These are phyloP conservation scores for Trichechus manatus DNA, from an alignment of 2,113 vertebrate species.

Conservation along the genomic window DNA sequence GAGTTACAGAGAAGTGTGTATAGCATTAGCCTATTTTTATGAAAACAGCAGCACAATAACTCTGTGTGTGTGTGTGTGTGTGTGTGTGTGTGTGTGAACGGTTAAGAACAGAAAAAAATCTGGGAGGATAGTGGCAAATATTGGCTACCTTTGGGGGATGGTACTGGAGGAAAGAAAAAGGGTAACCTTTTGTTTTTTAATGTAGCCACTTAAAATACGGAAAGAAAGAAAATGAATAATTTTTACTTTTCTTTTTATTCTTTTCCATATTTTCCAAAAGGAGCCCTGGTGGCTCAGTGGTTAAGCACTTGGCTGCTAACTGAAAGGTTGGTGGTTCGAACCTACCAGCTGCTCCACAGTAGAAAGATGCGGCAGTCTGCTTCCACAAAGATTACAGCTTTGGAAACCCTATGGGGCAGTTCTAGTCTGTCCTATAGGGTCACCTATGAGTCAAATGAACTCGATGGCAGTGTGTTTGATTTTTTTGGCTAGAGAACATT, in stretches of 20 bases:
- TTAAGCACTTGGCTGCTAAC: neutral
- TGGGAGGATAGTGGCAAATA: neutral
- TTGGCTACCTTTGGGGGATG: neutral
- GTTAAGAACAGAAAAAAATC: neutral
- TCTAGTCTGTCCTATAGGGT: neutral
- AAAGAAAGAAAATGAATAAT: neutral
- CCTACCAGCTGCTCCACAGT: neutral
- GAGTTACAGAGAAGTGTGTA: neutral
- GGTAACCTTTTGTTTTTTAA: neutral
- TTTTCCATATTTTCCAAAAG: neutral
- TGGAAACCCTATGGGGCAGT: neutral
- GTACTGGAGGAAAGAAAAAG: neutral
- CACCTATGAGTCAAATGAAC: neutral
- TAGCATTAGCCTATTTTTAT: neutral
- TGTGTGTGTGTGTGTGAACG: neutral
- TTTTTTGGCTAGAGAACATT: neutral
- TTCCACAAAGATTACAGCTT: neutral
- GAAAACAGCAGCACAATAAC: neutral
- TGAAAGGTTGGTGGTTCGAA: neutral
- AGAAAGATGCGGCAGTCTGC: neutral
- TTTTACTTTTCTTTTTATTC: neutral
- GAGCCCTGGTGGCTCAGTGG: neutral
- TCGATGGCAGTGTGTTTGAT: too few species aligned
- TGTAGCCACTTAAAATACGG: neutral
- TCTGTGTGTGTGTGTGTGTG: neutral